Evolutionary conservation across 2,888 invertebrate genomes (phyloP).

Genomic region (Ennomos fuscantarius): DNA sequence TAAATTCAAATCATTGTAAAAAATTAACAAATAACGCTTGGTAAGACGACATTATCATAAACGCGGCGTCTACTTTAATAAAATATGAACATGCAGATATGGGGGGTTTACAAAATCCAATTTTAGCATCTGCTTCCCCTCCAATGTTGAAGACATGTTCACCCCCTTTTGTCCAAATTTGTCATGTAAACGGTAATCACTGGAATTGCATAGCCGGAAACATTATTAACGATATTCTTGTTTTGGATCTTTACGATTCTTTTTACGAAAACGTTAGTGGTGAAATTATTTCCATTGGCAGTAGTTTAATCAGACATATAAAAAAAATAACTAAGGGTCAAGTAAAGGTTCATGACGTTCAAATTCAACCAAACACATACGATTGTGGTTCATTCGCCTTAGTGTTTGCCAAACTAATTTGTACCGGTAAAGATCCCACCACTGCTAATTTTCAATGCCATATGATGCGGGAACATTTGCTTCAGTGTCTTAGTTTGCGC

Average conservation of each 20-base stretch:
- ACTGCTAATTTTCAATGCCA: background rate
- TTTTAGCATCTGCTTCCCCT: background rate
- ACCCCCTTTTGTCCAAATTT: slow-evolving; percentile 10
- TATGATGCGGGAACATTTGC: background rate
- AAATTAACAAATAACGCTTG: too few species aligned
- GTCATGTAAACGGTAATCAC: slow-evolving; percentile 10
- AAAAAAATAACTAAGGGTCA: background rate
- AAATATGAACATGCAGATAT: too few species aligned
- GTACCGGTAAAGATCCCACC: slow-evolving; percentile 9
- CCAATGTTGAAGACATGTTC: slow-evolving; percentile 1
- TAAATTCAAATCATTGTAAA: too few species aligned
- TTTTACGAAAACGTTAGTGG: slow-evolving; percentile 1
- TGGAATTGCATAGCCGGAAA: slow-evolving; percentile 4
- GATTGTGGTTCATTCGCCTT: slow-evolving; percentile 12
- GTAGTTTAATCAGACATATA: slow-evolving; percentile 2
- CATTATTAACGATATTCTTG: slow-evolving; percentile 5
- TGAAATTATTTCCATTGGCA: slow-evolving; percentile 10
- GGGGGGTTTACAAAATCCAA: too few species aligned
- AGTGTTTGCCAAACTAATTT: slow-evolving; percentile 10
- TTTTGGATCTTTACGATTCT: slow-evolving; percentile 8
- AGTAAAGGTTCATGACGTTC: too few species aligned
- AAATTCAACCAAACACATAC: slow-evolving; percentile 1
- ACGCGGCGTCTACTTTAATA: too few species aligned
- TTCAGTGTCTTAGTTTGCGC: background rate
- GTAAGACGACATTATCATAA: too few species aligned